Evolutionary conservation across 1,140 invertebrate species (phyloP), one percentile per base, ranked within the genome.

Genomic region (Acromyrmex echinatior): DNA sequence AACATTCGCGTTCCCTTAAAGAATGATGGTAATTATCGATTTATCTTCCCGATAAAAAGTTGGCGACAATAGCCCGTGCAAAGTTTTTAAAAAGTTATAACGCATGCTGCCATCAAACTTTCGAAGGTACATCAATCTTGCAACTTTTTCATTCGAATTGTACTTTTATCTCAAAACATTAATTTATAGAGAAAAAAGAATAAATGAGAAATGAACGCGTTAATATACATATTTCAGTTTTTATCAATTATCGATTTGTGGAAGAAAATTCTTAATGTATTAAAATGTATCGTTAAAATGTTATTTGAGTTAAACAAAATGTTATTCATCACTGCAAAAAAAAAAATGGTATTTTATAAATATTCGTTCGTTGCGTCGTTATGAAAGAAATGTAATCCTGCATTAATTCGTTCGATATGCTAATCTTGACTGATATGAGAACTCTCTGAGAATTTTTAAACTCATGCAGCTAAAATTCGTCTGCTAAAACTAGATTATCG

Each of bases 71-170:
- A 58, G n/a, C 80, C 39, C 39, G 18, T 10, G 53, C 56, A 0
- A 63, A 84, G 70, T 84, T 84, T 63, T 62, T 74, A 60, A 39
- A 74, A 84, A 84, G 56, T 84, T 84, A 84, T 76, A 84, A 84
- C 73, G 70, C 45, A 84, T 63, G 56, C 80, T 58, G n/a, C 58
- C 70, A 28, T 74, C 70, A 49, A 63, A 84, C 80, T 84, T 84
- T 35, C n/a, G 39, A 62, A 51, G 39, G 10, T 84, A 51, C 70
- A 74, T 84, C 80, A 84, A 84, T 84, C 56, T 84, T 51, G 49
- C 6, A n/a, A 28, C 70, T 35, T 84, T 62, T 62, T 84, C 25
- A 62, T 84, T 71, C 45, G 16, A 45, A 71, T 53, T 56, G n/a
- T 28, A 58, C 45, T 81, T 39, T 28, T 81, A 81, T 66, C 28